Evolutionary conservation across 1,140 invertebrate genomes (phyloP), one percentile per base, ranked within the genome.

Genomic region (Hesperophylax magnus): DNA sequence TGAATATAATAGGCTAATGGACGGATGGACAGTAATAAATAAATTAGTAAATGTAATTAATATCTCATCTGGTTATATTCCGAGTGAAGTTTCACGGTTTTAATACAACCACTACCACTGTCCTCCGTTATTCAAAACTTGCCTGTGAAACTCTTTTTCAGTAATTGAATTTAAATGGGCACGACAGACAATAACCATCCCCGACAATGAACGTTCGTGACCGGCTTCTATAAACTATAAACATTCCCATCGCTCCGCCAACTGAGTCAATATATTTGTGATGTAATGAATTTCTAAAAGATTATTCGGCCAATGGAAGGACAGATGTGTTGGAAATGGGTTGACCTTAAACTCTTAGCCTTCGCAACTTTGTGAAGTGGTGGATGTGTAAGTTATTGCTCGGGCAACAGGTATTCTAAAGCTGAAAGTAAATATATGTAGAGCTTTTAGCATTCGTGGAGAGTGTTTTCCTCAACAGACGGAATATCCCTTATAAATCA

Each of bases 351-450:
- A 67, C 63, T 67, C 15, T 34, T 15, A 27, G 63, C 22, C 22
- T 67, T 67, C 63, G 22, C 11, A 61, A 22, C 58, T n/a, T 17
- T 17, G 27, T 31, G 63, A 22, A 65, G 61, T 22, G 24, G 27
- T 8, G 34, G 39, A 47, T 47, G 39, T 47, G 39, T 67, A 67
- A 67, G 27, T 67, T 67, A 67, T 31, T 34, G 22, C 11, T n/a
- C 63, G 39, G 63, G 63, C 63, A 67, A 67, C 63, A 67, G 63
- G 63, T 67, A 67, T 34, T 61, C 58, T 17, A 24, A 67, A 31
- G 31, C 63, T 27, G 22, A 17, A 31, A 14, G 60, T n/a, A 22
- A 9, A 20, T 65, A 31, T 34, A 34, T 67, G 11, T 47, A 17
- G 17, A 27, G 24, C 63, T 31, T 67, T 67, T 34, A 67, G 63